Evolutionary conservation across 2,888 invertebrate genomes (phyloP).

Genomic region (Archaeoteleia sp.): DNA sequence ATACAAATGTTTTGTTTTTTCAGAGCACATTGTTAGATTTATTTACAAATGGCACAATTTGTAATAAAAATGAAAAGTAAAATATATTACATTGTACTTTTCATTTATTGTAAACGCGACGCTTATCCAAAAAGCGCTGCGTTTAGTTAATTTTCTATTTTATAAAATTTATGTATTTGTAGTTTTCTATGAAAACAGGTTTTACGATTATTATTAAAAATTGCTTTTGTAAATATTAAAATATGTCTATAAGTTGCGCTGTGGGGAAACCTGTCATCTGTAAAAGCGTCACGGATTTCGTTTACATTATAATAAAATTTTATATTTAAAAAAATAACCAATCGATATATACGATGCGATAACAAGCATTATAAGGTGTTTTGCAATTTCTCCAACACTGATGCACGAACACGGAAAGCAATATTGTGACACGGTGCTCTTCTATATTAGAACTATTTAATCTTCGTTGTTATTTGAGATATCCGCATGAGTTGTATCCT

Average conservation of each 20-base stretch:
- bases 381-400: conserved; percentile 35
- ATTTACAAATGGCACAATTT: conserved; percentile 24
- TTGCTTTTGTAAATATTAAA: no score
- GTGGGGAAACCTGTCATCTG: no score
- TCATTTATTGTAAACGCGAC: conserved; percentile 25
- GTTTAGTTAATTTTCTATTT: conserved; percentile 12
- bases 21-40: conserved; percentile 21
- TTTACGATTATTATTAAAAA: no score
- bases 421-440: conserved; percentile 44
- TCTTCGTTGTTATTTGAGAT: conserved; percentile 32
- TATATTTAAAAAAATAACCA: conserved; percentile 24
- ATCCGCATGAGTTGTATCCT: conserved; percentile 11
- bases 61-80: conserved; percentile 19
- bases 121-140: conserved; percentile 15
- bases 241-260: no score
- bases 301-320: conserved; percentile 9
- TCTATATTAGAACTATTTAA: conserved; percentile 23
- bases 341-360: conserved; percentile 25
- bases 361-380: conserved; percentile 33
- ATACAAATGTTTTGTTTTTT: conserved; percentile 9
- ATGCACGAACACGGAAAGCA: conserved; percentile 45
- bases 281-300: no score
- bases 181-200: conserved; percentile 22
- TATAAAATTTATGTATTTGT: conserved; percentile 11
- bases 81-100: conserved; percentile 20